phyloP scores from a whole-genome alignment of 2,113 vertebrate genomes.

The Patagioenas fasciata region DNA sequence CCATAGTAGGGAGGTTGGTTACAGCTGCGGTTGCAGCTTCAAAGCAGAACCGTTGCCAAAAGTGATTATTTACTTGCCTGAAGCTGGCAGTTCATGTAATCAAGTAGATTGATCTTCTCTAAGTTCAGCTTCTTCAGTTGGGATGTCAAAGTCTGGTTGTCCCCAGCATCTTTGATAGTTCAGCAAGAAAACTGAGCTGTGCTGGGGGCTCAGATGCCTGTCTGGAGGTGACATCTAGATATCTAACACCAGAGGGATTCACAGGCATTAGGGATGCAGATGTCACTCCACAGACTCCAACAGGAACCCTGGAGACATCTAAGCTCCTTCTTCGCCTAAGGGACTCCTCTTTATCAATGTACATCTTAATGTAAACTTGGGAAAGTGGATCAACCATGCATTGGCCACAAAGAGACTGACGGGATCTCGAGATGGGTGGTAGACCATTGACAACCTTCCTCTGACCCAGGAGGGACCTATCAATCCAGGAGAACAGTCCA shows the following conservation, averaged over 20 bases:
- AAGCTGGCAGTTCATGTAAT: neutral
- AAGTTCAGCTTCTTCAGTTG: neutral
- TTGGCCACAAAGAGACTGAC: neutral
- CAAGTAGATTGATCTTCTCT: neutral
- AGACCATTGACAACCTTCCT: neutral
- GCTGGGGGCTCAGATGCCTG: neutral
- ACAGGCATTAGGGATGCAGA: neutral
- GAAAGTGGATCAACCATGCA: neutral
- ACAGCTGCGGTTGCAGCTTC: neutral
- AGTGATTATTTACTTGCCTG: neutral
- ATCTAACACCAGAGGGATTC: neutral
- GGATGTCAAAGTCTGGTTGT: neutral
- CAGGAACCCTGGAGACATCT: neutral
- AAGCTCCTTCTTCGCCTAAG: neutral
- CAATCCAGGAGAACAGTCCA: neutral
- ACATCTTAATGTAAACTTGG: neutral
- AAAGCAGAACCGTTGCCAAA: fast-evolving
- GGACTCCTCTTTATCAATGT: neutral
- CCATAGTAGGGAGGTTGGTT: neutral
- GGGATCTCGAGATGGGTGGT: neutral
- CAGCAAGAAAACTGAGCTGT: neutral
- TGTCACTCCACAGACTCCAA: neutral
- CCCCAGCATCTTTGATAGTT: too few species aligned
- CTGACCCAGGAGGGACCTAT: neutral
- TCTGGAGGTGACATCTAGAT: neutral